These are phyloP conservation scores for Lasioglossum baleicum DNA, from an alignment of 1,140 invertebrate species.

Conservation along the genomic window DNA sequence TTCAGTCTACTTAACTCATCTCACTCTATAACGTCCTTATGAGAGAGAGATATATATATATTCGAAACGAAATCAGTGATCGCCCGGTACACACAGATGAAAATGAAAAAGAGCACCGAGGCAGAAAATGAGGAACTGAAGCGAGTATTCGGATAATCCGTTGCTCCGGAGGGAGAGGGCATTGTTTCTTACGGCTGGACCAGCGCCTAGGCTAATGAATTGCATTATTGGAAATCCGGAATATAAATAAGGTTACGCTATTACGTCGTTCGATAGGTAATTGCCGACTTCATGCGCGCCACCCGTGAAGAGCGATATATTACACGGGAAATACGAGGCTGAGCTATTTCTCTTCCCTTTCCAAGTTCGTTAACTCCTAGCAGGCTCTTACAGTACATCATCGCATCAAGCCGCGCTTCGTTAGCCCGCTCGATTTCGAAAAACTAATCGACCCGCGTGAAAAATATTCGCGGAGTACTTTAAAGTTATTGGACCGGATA, in stretches of 20 bases:
- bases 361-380: constrained; percentile 16
- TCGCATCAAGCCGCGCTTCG: constrained; percentile 8
- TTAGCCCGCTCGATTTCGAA: not conserved
- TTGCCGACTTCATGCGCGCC: constrained; percentile 56
- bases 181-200: constrained; percentile 61
- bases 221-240: constrained; percentile 69
- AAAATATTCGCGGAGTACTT: not conserved
- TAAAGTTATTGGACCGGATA: not conserved
- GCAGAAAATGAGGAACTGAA: not conserved
- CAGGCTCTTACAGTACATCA: not conserved
- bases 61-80: not conserved
- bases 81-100: not conserved
- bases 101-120: not conserved
- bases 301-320: constrained; percentile 32
- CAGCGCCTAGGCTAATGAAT: constrained; percentile 65
- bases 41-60: too few species aligned
- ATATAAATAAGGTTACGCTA: constrained; percentile 71
- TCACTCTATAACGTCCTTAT: too few species aligned
- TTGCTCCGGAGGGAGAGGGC: constrained; percentile 42
- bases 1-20: too few species aligned
- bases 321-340: constrained; percentile 17
- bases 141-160: not conserved
- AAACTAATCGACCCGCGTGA: not conserved
- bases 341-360: constrained; percentile 30
- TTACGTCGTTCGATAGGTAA: constrained; percentile 64